phyloP scores from a whole-genome alignment of 2,888 invertebrate species.

The Drosophila nr. medialis region DNA sequence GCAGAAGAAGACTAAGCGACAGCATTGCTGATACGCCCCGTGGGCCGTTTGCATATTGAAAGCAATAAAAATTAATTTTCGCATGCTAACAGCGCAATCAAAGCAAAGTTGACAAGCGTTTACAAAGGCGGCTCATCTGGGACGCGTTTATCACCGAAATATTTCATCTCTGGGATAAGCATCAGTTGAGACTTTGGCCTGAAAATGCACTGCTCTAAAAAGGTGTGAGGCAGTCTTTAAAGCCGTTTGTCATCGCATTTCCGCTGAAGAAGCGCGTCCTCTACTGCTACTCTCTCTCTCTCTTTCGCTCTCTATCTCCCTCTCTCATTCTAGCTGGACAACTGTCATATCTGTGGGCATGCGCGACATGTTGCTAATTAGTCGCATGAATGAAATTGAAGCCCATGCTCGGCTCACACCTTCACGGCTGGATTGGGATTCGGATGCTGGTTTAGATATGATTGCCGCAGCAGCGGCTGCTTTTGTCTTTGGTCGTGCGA shows the following conservation, averaged over 20 bases:
- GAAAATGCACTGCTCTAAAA: constrained; percentile 22
- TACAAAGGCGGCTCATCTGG: constrained; percentile 72
- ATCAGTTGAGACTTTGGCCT: constrained; percentile 54
- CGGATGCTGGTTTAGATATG: constrained; percentile 31
- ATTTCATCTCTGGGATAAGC: constrained; percentile 82
- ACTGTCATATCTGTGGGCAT: constrained; percentile 74
- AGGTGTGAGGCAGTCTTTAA: constrained; percentile 52
- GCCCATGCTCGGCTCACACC: constrained; percentile 78
- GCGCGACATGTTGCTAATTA: constrained; percentile 83
- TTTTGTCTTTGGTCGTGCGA: constrained; percentile 71
- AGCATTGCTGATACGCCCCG: constrained; percentile 73
- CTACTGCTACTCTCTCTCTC: constrained; percentile 3
- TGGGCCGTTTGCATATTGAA: constrained; percentile 66
- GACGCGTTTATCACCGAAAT: constrained; percentile 77
- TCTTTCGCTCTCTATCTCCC: not conserved
- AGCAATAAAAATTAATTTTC: constrained; percentile 79
- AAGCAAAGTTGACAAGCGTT: constrained; percentile 77
- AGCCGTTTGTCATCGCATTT: constrained; percentile 80
- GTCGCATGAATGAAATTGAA: constrained; percentile 84
- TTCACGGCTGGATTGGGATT: constrained; percentile 52
- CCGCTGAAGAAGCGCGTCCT: constrained; percentile 66
- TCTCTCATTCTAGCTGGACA: constrained; percentile 22
- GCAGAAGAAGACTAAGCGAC: not conserved
- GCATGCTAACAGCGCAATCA: constrained; percentile 76
- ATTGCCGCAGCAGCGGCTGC: constrained; percentile 53